Evolutionary conservation across 2,797 vertebrate species (phyloP).

Genomic region (Chaenodraco wilsoni): DNA sequence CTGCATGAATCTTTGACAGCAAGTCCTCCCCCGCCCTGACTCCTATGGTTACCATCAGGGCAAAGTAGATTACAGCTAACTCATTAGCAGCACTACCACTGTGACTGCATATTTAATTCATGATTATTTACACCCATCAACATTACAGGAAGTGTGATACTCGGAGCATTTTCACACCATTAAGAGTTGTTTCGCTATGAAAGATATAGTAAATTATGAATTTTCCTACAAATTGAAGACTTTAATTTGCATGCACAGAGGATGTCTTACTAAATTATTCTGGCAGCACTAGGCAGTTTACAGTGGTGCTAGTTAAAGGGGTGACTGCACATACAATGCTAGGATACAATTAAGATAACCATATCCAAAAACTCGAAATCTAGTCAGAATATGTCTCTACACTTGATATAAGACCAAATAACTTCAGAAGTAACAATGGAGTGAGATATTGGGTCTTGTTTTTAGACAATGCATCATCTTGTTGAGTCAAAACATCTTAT

Average conservation of each 20-base stretch:
- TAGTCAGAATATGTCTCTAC: no score
- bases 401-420: no score
- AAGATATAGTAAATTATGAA: neutral
- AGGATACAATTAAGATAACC: no score
- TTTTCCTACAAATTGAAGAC: neutral
- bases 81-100: conserved; percentile 51
- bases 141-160: conserved; percentile 13
- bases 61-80: conserved; percentile 44
- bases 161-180: conserved; percentile 7
- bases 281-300: no score
- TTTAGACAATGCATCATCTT: no score
- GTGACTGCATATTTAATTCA: conserved; percentile 36
- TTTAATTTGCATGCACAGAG: neutral
- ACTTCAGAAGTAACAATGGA: no score
- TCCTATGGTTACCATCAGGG: conserved; percentile 58
- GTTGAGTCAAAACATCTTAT: no score
- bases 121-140: conserved; percentile 40
- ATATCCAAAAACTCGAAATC: no score
- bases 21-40: conserved; percentile 42
- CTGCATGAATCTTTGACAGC: conserved; percentile 66
- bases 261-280: neutral
- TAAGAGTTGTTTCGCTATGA: neutral
- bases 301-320: no score
- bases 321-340: no score
- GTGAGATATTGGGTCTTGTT: no score